Percentiles rank a stretch among this genome's conserved stretches.
These are phyloP conservation scores for Apis laboriosa DNA, from an alignment of 1,140 invertebrate genomes.

Conservation along the genomic window DNA sequence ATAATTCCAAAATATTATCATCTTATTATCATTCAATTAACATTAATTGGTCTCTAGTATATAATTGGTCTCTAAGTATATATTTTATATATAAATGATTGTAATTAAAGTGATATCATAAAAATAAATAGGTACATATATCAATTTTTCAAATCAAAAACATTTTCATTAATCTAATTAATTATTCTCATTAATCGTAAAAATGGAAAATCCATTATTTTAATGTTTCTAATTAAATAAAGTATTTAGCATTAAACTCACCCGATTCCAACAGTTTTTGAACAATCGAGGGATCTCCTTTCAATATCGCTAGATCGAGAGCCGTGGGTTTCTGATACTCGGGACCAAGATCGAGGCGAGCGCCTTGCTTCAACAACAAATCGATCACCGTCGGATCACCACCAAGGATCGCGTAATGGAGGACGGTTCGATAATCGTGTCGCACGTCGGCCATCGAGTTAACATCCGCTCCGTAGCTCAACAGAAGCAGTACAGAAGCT, in stretches of 20 bases:
- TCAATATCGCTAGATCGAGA: slow-evolving; percentile 91
- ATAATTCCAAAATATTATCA: no score
- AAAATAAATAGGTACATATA: no score
- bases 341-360: slow-evolving; percentile 83
- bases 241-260: slow-evolving; percentile 71
- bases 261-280: slow-evolving; percentile 86
- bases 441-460: slow-evolving; percentile 90
- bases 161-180: no score
- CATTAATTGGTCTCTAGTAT: no score
- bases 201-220: no score
- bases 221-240: no score
- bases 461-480: slow-evolving; percentile 90
- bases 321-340: slow-evolving; percentile 91
- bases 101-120: no score
- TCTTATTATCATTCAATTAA: no score
- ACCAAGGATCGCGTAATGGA: slow-evolving; percentile 93
- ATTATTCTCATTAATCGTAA: no score
- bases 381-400: slow-evolving; percentile 90
- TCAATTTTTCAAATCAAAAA: no score
- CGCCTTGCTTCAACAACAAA: slow-evolving; percentile 91
- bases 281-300: slow-evolving; percentile 89
- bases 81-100: no score
- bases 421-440: slow-evolving; percentile 90
- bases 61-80: no score
- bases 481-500: slow-evolving; percentile 88